A percentile compares a stretch with the other conserved stretches of the same genome.
These are phyloP conservation scores for Papilio helenus DNA, from an alignment of 1,140 invertebrate genomes.

Conservation along the genomic window DNA sequence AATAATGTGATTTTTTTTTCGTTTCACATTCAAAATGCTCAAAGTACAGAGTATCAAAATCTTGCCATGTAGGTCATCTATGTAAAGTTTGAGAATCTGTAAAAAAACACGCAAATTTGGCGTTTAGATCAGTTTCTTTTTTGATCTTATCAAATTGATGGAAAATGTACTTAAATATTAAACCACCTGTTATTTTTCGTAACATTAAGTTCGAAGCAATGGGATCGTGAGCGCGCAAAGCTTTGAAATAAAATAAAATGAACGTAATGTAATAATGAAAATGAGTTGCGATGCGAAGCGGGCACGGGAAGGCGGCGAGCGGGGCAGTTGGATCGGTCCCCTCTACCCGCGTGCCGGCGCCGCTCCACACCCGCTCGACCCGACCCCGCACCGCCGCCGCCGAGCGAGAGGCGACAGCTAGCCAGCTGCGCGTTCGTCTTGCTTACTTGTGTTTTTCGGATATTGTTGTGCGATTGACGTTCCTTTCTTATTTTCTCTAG, in stretches of 20 bases:
- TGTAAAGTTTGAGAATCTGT: not conserved
- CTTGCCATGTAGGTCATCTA: not conserved
- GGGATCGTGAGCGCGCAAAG: conserved; percentile 44
- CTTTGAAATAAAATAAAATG: conserved; percentile 71
- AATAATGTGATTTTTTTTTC: not conserved
- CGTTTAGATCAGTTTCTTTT: not conserved
- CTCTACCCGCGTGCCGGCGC: conserved; percentile 63
- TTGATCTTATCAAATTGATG: not conserved
- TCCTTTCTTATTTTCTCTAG: conserved; percentile 67
- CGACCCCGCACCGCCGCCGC: conserved; percentile 54
- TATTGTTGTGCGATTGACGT: conserved; percentile 75
- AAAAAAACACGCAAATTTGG: not conserved
- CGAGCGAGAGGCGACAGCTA: conserved; percentile 75
- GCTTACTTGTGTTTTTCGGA: conserved; percentile 78
- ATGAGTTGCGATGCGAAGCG: conserved; percentile 72
- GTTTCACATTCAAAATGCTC: not conserved
- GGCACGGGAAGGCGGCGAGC: conserved; percentile 63
- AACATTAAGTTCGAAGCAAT: conserved; percentile 38
- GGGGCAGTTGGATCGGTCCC: conserved; percentile 65
- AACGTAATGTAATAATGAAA: conserved; percentile 75
- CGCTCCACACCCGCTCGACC: conserved; percentile 60
- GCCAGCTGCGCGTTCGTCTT: conserved; percentile 74
- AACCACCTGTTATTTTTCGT: conserved; percentile 42
- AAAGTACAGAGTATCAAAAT: not conserved
- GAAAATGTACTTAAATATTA: not conserved